These are phyloP conservation scores for Microtus ochrogaster DNA, from an alignment of 2,113 vertebrate genomes.

Conservation along the genomic window DNA sequence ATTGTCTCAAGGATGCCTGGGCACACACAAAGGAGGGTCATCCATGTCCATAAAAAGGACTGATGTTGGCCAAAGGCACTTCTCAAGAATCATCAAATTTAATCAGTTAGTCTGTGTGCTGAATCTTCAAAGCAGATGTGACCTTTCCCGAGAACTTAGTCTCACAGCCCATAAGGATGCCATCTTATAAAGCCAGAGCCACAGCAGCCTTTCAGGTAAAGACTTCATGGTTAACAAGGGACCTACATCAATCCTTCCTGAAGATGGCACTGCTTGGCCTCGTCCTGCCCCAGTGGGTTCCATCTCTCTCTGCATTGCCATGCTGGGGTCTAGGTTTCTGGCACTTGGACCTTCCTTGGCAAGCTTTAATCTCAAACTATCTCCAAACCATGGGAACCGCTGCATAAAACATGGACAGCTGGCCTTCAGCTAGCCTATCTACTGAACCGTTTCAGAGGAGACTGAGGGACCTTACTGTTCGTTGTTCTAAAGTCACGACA, in stretches of 20 bases:
- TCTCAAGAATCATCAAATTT: neutral
- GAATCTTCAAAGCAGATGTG: neutral
- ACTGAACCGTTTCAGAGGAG: neutral
- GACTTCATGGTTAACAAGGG: neutral
- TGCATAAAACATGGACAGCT: neutral
- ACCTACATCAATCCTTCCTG: neutral
- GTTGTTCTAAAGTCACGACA: neutral
- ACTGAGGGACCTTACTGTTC: neutral
- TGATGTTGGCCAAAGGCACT: neutral
- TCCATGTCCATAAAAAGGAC: neutral
- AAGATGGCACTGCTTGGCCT: neutral
- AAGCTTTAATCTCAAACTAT: too few relatives aligned
- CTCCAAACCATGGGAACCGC: too few relatives aligned
- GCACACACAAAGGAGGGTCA: neutral
- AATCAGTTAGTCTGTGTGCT: neutral
- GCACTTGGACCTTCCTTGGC: too few relatives aligned
- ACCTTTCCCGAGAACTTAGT: neutral
- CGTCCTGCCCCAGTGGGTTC: neutral
- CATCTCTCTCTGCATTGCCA: neutral
- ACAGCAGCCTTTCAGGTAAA: neutral
- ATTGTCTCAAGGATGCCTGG: neutral
- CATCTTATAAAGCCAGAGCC: neutral
- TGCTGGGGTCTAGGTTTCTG: neutral
- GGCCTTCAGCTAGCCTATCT: neutral
- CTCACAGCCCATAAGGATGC: neutral